phyloP scores from a whole-genome alignment of 2,888 invertebrate species.

The Ceramica pisi region DNA sequence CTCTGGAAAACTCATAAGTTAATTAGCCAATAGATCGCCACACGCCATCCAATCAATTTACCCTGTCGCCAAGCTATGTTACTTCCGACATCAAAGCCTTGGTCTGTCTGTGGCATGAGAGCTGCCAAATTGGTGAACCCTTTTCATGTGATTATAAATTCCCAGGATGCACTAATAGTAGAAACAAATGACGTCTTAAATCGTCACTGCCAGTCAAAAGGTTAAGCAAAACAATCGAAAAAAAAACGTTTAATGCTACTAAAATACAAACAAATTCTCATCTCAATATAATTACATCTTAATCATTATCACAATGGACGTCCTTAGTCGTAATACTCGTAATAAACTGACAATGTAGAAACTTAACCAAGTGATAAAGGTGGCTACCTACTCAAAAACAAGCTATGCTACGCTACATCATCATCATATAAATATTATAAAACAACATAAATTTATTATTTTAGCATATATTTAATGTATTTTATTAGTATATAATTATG shows the following conservation, averaged over 20 bases:
- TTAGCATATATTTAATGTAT: no score
- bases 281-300: slow-evolving; percentile 19
- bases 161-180: neutral
- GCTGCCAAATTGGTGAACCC: neutral
- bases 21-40: neutral
- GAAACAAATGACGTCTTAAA: slow-evolving; percentile 7
- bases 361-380: slow-evolving; percentile 15
- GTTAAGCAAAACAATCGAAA: slow-evolving; percentile 25
- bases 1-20: neutral
- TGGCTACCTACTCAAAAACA: neutral
- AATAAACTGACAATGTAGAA: slow-evolving; percentile 42
- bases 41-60: neutral
- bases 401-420: neutral
- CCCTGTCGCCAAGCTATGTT: neutral
- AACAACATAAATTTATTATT: no score
- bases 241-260: slow-evolving; percentile 7
- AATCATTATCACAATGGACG: slow-evolving; percentile 40
- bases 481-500: no score
- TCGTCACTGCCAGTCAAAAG: neutral
- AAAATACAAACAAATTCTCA: slow-evolving; percentile 31
- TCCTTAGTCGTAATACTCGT: slow-evolving; percentile 32
- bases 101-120: neutral
- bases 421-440: no score
- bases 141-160: neutral
- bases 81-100: neutral